Evolutionary conservation across 1,140 invertebrate genomes (phyloP).

Genomic region (Argopecten irradians): DNA sequence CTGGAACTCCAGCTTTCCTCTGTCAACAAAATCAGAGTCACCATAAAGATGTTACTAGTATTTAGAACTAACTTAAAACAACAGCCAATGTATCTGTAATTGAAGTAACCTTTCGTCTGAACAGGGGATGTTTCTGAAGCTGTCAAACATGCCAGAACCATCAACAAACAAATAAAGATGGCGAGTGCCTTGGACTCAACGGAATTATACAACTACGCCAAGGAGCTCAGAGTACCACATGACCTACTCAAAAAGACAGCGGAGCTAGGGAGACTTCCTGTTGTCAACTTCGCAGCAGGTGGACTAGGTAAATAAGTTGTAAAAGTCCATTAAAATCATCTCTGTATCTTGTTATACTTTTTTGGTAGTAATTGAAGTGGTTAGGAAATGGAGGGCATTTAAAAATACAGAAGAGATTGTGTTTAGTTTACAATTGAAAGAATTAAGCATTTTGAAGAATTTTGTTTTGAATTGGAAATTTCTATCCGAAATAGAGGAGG

Average conservation of each 20-base stretch:
- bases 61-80: no score
- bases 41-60: no score
- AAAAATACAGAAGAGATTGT: no score
- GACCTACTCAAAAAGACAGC: slow-evolving; percentile 71
- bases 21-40: no score
- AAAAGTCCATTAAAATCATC: not conserved
- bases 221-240: slow-evolving; percentile 66
- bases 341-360: no score
- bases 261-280: slow-evolving; percentile 68
- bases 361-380: no score
- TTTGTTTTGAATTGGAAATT: no score
- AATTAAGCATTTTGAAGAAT: no score
- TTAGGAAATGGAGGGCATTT: no score
- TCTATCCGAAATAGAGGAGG: no score
- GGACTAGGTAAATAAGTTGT: slow-evolving; percentile 64
- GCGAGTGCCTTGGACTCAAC: slow-evolving; percentile 64
- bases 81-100: not conserved
- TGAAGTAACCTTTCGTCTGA: not conserved
- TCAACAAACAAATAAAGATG: slow-evolving; percentile 66
- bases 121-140: slow-evolving; percentile 72
- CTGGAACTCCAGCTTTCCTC: no score
- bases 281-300: slow-evolving; percentile 74
- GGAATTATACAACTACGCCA: slow-evolving; percentile 68
- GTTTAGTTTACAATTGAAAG: no score
- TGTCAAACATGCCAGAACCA: slow-evolving; percentile 68